Evolutionary conservation across 2,113 vertebrate species (phyloP), one percentile per base, ranked within the genome.

Genomic region (Lasiurus cinereus): DNA sequence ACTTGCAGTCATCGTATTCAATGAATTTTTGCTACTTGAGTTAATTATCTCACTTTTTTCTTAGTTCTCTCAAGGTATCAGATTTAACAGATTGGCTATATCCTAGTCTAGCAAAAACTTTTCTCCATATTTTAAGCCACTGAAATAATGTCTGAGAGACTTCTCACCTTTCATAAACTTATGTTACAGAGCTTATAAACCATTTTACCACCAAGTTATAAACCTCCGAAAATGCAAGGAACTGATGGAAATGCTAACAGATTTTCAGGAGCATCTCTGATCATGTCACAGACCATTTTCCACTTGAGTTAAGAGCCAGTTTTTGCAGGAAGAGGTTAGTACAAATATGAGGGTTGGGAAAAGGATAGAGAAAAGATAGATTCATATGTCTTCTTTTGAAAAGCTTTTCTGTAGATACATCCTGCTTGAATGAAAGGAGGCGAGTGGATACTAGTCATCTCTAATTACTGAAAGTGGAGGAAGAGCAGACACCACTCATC

Each of bases 391-490:
- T 93, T 70, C 73, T 86, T 93, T 64, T 19, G 21, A 54, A 88
- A 88, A 91, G 33, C 13, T 90, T 88, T 96, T 62, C 85, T 91
- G 56, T 82, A 31, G 39, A 1, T 91, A 66, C 85, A 43, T 66
- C 82, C 22, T 56, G 24, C 66, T 48, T 83, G 22, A 31, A 70
- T 29, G 19, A 48, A 85, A 46, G 19, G 43, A 83, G 24, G 29
- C 13, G 56, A 33, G 15, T 3, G 24, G 59, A 72, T 11, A 16
- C 15, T 36, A 36, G 10, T 62, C 8, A 69, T 46, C 46, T 87
- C 31, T 62, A 3, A 31, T 46, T 84, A 16, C 52, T 87, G 16
- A 19, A 16, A 33, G 8, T 1, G 19, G 5, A 72, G 4, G 72
- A 50, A 67, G 29, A 48, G 76, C 77, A 72, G 80, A 39, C 39